phyloP scores from a whole-genome alignment of 2,797 vertebrate species.

The Intellagama lesueurii region DNA sequence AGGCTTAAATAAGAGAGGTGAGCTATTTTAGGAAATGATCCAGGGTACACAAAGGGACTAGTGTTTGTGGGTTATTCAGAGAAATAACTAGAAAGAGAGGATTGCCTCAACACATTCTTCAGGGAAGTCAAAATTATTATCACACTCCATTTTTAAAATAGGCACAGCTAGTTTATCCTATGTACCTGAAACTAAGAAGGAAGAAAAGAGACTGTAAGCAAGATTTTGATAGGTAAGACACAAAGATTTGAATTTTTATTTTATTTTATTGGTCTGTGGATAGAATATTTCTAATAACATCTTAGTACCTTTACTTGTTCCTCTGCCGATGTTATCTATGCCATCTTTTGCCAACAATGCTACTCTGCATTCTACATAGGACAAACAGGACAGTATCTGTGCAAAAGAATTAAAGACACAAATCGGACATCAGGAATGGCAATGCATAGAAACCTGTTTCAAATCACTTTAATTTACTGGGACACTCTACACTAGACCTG shows the following conservation, averaged over 20 bases:
- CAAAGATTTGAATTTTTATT: not conserved
- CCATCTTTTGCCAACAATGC: too few species aligned
- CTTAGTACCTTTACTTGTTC: not conserved
- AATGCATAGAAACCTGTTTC: too few species aligned
- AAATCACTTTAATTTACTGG: too few species aligned
- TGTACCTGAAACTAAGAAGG: not conserved
- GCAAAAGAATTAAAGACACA: too few species aligned
- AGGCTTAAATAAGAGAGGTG: not conserved
- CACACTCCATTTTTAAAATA: conserved; percentile 15
- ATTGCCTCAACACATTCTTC: not conserved
- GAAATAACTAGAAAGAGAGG: not conserved
- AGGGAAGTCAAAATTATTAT: not conserved
- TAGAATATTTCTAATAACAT: not conserved
- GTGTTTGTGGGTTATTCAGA: not conserved
- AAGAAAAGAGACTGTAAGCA: not conserved
- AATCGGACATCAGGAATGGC: too few species aligned
- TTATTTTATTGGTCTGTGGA: not conserved
- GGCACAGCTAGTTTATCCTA: conserved; percentile 17
- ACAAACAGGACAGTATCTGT: too few species aligned
- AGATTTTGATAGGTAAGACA: not conserved
- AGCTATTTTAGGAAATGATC: not conserved
- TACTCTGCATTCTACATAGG: too few species aligned
- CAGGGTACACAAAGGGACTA: not conserved
- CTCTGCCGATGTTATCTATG: too few species aligned
- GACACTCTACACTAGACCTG: too few species aligned